Percentiles rank a stretch among this genome's conserved stretches.
Evolutionary conservation across 1,140 invertebrate species (phyloP).

Genomic region (Leguminivora glycinivorella): DNA sequence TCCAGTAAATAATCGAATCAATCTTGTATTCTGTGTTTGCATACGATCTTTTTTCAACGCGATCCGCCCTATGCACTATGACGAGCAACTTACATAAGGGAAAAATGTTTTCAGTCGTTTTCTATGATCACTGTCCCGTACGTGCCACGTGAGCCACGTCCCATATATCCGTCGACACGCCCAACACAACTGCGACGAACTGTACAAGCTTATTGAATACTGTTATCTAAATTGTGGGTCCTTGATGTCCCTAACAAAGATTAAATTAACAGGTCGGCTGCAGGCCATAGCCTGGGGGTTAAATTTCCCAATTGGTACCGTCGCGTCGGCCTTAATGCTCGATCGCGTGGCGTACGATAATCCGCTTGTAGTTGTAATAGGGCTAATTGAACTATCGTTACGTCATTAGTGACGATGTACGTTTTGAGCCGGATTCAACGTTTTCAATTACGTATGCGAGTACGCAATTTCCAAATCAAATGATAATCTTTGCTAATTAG

Average conservation of each 20-base stretch:
- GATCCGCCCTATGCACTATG: no score
- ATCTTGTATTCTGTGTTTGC: no score
- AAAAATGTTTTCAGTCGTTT: no score
- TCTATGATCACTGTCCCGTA: no score
- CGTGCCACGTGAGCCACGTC: no score
- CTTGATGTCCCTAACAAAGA: slow-evolving; percentile 61
- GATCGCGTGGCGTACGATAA: slow-evolving; percentile 52
- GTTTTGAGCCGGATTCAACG: slow-evolving; percentile 10
- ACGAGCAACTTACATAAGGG: no score
- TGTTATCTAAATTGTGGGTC: slow-evolving; percentile 66
- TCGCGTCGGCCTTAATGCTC: slow-evolving; percentile 45
- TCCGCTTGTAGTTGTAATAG: slow-evolving; percentile 54
- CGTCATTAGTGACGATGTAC: slow-evolving; percentile 43
- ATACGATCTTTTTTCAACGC: no score
- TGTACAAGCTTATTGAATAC: slow-evolving; percentile 65
- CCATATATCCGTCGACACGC: neutral
- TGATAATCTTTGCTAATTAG: slow-evolving; percentile 15
- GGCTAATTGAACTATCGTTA: slow-evolving; percentile 62
- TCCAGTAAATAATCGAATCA: no score
- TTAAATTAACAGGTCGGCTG: slow-evolving; percentile 64
- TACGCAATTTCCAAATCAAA: neutral
- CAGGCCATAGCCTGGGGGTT: slow-evolving; percentile 41
- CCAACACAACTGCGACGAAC: slow-evolving; percentile 34
- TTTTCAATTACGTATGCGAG: slow-evolving; percentile 7
- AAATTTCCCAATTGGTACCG: slow-evolving; percentile 53